Evolutionary conservation across 2,797 vertebrate genomes (phyloP).

Genomic region (Varecia variegata): DNA sequence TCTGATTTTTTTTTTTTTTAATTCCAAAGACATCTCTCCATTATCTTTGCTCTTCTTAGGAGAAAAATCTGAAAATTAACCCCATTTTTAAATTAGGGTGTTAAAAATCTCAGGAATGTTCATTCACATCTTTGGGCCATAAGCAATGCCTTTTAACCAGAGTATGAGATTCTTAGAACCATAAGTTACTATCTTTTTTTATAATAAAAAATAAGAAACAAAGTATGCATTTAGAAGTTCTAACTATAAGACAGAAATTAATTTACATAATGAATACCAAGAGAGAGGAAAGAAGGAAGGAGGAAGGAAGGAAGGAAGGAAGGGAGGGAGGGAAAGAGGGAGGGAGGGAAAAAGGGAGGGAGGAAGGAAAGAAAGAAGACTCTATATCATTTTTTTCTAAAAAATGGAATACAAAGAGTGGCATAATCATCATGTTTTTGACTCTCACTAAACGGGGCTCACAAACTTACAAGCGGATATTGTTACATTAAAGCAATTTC

Average conservation of each 20-base stretch:
- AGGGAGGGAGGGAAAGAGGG: fast-evolving
- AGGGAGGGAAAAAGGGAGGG: fast-evolving
- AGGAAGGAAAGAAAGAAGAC: fast-evolving
- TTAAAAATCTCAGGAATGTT: neutral
- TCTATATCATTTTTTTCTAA: conserved; percentile 61
- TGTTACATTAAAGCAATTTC: conserved; percentile 65
- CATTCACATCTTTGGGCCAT: neutral
- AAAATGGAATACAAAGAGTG: conserved; percentile 58
- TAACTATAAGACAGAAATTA: conserved; percentile 60
- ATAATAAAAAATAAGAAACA: conserved; percentile 67
- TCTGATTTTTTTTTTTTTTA: neutral
- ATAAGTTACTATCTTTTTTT: conserved; percentile 43
- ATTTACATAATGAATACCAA: conserved; percentile 67
- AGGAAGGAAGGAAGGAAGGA: fast-evolving
- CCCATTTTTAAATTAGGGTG: neutral
- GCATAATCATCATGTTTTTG: conserved; percentile 19
- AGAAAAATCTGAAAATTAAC: neutral
- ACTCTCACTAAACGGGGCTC: conserved; percentile 45
- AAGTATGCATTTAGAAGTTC: conserved; percentile 54
- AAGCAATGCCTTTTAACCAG: neutral
- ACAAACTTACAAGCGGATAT: conserved; percentile 36
- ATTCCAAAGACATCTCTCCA: neutral
- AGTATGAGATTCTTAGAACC: conserved; percentile 25
- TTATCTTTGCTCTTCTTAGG: neutral
- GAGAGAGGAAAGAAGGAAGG: neutral